phyloP scores from a whole-genome alignment of 2,113 vertebrate genomes.

The Spermophilus dauricus region DNA sequence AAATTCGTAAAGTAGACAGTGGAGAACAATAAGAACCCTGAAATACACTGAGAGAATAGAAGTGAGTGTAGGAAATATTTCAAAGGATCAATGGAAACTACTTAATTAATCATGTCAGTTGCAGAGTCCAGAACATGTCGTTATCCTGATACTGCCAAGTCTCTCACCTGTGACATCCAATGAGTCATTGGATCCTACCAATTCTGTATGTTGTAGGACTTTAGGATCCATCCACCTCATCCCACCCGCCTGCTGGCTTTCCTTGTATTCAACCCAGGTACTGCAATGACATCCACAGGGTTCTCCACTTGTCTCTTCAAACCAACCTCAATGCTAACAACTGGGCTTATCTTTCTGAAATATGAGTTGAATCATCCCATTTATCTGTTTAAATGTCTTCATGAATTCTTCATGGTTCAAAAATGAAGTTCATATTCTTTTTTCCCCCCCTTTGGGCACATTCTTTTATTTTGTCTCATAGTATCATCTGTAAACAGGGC shows the following conservation, averaged over 20 bases:
- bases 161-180: not conserved
- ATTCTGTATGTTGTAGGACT: not conserved
- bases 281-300: not conserved
- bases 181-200: not conserved
- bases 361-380: not conserved
- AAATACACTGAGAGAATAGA: not conserved
- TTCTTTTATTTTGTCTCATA: no score
- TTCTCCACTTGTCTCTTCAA: not conserved
- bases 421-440: not conserved
- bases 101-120: not conserved
- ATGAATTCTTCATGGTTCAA: not conserved
- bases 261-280: not conserved
- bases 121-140: not conserved
- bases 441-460: no score
- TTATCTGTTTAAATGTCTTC: not conserved
- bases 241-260: not conserved
- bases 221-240: not conserved
- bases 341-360: not conserved
- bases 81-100: not conserved
- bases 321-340: not conserved
- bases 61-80: not conserved
- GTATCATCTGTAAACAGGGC: no score
- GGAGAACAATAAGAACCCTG: not conserved
- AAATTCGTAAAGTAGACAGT: not conserved
- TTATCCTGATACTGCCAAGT: not conserved